Percentiles rank a stretch among this genome's conserved stretches.
These are phyloP conservation scores for Apogon talboti DNA, from an alignment of 2,797 vertebrate species.

Conservation along the genomic window DNA sequence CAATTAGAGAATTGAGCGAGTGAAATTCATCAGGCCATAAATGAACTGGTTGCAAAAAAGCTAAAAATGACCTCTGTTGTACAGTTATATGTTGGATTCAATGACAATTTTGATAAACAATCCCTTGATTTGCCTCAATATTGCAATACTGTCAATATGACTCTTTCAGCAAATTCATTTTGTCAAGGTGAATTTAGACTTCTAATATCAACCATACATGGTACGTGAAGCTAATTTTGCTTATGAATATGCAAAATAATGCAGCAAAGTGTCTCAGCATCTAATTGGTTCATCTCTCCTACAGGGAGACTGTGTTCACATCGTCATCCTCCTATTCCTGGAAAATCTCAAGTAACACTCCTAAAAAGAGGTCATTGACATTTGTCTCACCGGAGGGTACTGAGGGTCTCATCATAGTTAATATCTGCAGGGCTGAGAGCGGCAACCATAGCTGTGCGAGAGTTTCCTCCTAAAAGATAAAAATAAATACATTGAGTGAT, in stretches of 20 bases:
- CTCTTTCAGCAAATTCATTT: too few species aligned
- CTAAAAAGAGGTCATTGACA: constrained; percentile 5
- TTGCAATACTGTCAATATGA: too few species aligned
- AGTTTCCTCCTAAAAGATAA: constrained; percentile 91
- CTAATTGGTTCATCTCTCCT: neutral
- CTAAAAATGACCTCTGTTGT: too few species aligned
- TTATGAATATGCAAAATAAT: neutral
- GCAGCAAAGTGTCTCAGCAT: constrained; percentile 6
- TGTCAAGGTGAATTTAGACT: too few species aligned
- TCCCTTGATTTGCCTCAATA: too few species aligned
- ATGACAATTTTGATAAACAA: too few species aligned
- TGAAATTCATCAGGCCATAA: too few species aligned
- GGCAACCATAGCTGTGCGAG: constrained; percentile 97
- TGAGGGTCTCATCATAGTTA: constrained; percentile 96
- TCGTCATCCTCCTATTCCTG: neutral
- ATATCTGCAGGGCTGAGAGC: constrained; percentile 96
- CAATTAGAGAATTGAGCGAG: too few species aligned
- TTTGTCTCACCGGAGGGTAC: constrained; percentile 91
- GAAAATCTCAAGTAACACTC: too few species aligned
- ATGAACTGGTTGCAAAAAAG: too few species aligned
- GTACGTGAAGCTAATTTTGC: neutral
- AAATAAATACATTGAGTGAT: neutral
- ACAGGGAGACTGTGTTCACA: neutral
- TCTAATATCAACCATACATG: too few species aligned
- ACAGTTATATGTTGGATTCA: too few species aligned